Conservation (phyloP, 2,888 invertebrate genomes). For the Brachylomia viminalis region DNA sequence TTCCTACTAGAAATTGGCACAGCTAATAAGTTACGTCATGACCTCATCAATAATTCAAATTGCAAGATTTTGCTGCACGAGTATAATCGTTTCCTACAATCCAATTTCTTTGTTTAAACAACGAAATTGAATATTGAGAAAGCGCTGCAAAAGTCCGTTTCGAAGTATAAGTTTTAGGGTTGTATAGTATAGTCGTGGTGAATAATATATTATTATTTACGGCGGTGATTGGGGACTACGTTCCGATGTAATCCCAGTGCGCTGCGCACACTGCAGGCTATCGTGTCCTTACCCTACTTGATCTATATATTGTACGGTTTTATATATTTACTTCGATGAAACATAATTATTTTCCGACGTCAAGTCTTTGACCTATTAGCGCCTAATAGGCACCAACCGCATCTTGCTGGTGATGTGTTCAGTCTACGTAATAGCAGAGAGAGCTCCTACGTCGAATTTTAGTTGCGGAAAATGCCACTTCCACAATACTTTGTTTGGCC, state of each 20-base stretch:
- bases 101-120: constrained; percentile 86
- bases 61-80: constrained; percentile 71
- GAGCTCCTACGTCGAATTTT: neutral
- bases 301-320: constrained; percentile 19
- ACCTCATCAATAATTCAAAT: constrained; percentile 64
- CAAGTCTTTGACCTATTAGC: neutral
- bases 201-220: constrained; percentile 85
- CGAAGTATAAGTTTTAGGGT: constrained; percentile 72
- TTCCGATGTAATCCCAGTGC: constrained; percentile 83
- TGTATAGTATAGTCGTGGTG: constrained; percentile 64
- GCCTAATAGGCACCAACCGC: neutral
- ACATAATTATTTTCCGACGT: neutral
- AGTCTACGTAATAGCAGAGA: neutral
- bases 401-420: constrained; percentile 6
- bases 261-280: constrained; percentile 82
- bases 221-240: constrained; percentile 80
- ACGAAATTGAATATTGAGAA: constrained; percentile 84
- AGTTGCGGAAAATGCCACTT: neutral
- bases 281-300: constrained; percentile 62
- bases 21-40: constrained; percentile 57
- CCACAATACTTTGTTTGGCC: neutral
- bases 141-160: constrained; percentile 80
- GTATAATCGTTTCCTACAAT: constrained; percentile 77
- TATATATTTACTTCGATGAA: constrained; percentile 19
- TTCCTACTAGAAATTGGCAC: constrained; percentile 29